Percentiles rank a stretch among this genome's conserved stretches.
phyloP scores from a whole-genome alignment of 2,113 vertebrate species.

The Leucopsar rothschildi region DNA sequence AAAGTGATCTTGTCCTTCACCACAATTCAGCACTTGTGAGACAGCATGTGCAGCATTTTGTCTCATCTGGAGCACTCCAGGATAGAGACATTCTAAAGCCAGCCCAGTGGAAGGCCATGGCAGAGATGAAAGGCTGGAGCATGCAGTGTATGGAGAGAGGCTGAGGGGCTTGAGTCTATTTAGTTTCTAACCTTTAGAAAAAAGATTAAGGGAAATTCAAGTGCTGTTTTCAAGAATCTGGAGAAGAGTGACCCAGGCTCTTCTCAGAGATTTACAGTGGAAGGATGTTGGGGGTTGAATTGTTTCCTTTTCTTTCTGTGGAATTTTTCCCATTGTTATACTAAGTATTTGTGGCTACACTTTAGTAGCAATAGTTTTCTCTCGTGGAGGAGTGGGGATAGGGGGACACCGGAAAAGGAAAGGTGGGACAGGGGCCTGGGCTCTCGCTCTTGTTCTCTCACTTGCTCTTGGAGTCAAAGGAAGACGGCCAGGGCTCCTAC shows the following conservation, averaged over 20 bases:
- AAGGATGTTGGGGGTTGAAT: neutral
- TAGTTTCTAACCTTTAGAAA: neutral
- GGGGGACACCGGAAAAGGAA: too few species aligned
- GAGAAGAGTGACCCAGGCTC: neutral
- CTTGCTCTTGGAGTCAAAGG: too few species aligned
- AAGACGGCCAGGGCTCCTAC: too few species aligned
- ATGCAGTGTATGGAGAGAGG: fast-evolving
- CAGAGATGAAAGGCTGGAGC: neutral
- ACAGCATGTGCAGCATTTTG: neutral
- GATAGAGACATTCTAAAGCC: neutral
- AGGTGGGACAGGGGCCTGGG: too few species aligned
- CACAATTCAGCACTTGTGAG: neutral
- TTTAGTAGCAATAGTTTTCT: too few species aligned
- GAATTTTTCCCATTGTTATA: too few species aligned
- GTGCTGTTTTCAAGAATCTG: neutral
- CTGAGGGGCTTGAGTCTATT: neutral
- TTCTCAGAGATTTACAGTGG: neutral
- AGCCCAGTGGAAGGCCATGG: neutral
- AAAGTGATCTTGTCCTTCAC: neutral
- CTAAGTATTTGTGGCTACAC: too few species aligned
- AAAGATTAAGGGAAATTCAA: neutral
- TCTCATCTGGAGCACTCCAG: neutral
- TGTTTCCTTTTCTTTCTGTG: too few species aligned
- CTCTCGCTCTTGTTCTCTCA: too few species aligned
- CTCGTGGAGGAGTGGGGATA: too few species aligned